A percentile compares a stretch with the other conserved stretches of the same genome.
Evolutionary conservation across 1,140 invertebrate genomes (phyloP).

Genomic region (Drosophila ironensis): DNA sequence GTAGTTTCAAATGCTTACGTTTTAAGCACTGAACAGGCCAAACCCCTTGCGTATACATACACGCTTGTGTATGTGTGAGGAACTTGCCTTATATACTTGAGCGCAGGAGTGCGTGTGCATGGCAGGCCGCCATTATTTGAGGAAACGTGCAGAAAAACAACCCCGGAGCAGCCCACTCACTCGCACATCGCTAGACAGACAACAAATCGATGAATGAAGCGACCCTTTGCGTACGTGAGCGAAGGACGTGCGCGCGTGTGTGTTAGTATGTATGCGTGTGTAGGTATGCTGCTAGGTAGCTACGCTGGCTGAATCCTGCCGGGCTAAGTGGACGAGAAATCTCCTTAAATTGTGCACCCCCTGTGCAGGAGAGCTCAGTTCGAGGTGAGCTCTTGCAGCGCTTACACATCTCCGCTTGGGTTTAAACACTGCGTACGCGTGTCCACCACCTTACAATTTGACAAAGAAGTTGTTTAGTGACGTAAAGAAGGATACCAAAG

Average conservation of each 20-base stretch:
- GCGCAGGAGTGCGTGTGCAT: conserved; percentile 15
- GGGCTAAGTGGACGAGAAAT: conserved; percentile 44
- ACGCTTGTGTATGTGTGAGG: too few species aligned
- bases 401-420: conserved; percentile 39
- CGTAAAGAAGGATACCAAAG: conserved; percentile 11
- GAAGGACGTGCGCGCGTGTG: conserved; percentile 23
- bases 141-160: conserved; percentile 39
- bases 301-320: conserved; percentile 37
- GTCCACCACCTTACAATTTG: background rate
- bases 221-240: conserved; percentile 18
- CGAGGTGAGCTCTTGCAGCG: conserved; percentile 75
- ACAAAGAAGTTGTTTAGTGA: conserved; percentile 35
- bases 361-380: conserved; percentile 69
- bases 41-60: too few species aligned
- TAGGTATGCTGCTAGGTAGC: conserved; percentile 71
- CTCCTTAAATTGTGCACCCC: conserved; percentile 65
- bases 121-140: conserved; percentile 59
- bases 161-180: conserved; percentile 60
- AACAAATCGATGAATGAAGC: conserved; percentile 79
- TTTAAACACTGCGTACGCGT: background rate
- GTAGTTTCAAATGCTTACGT: too few species aligned
- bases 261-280: conserved; percentile 10
- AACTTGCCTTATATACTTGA: conserved; percentile 67
- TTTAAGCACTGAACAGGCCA: too few species aligned
- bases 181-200: conserved; percentile 60